Evolutionary conservation across 2,113 vertebrate genomes (phyloP).

Genomic region (Apistogramma diplotaenia): DNA sequence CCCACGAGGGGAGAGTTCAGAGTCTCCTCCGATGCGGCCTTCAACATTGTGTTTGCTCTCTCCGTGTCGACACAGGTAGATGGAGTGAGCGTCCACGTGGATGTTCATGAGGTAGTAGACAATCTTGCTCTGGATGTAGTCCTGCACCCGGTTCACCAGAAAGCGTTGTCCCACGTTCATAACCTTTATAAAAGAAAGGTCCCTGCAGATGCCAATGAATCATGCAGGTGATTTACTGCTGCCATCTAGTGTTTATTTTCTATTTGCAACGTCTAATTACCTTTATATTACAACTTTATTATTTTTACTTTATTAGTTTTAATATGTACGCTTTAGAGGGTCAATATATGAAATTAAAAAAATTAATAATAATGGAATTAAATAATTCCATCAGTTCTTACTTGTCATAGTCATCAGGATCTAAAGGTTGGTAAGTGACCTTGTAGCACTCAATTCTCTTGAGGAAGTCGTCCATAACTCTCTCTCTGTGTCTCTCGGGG

Average conservation of each 20-base stretch:
- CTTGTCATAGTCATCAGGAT: constrained; percentile 92
- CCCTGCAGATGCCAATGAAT: constrained; percentile 70
- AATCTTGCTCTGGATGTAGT: constrained; percentile 99
- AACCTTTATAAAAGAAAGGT: constrained; percentile 95
- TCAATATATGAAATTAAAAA: no score
- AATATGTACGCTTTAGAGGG: not conserved
- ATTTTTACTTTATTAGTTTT: no score
- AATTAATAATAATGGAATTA: no score
- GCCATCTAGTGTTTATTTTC: constrained; percentile 35
- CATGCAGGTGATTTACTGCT: not conserved
- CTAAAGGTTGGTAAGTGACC: constrained; percentile 93
- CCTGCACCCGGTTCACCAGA: constrained; percentile 92
- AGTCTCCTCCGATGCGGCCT: constrained; percentile 91
- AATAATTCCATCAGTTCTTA: constrained; percentile 73
- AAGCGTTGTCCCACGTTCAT: constrained; percentile 96
- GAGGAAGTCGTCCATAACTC: constrained; percentile 96
- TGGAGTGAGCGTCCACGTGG: constrained; percentile 92
- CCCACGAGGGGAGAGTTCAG: constrained; percentile 84
- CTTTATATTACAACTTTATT: not conserved
- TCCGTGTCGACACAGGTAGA: constrained; percentile 95
- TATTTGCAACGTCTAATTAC: not conserved
- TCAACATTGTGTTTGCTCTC: constrained; percentile 90
- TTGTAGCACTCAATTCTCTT: constrained; percentile 98
- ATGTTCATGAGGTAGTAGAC: constrained; percentile 99
- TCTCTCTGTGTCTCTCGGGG: constrained; percentile 89